Percentiles rank a stretch among this genome's conserved stretches.
Conservation (phyloP, 1,140 invertebrate genomes). For the Drosophila pseudoobscura region DNA sequence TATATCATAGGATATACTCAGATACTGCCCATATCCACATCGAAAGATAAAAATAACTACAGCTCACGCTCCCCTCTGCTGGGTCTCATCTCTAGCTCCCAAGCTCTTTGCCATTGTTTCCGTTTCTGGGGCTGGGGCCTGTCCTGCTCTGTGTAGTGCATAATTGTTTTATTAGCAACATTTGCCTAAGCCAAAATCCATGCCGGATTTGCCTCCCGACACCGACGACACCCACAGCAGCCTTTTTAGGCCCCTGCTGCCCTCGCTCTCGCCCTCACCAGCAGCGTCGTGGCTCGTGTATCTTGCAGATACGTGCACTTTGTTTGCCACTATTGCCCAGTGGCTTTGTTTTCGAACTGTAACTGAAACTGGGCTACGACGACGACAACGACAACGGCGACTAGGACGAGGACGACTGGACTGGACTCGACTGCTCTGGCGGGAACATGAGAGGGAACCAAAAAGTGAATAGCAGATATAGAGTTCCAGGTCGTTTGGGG, state of each 20-base stretch:
- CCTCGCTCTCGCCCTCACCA: conserved; percentile 1
- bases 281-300: conserved; percentile 46
- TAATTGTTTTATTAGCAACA: conserved; percentile 79
- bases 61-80: background rate
- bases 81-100: conserved; percentile 20
- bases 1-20: too few relatives aligned
- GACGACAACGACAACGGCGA: conserved; percentile 8
- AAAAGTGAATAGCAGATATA: conserved; percentile 47
- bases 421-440: background rate
- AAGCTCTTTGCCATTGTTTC: conserved; percentile 32
- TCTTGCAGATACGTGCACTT: conserved; percentile 70
- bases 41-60: too few relatives aligned
- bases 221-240: conserved; percentile 39
- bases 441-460: conserved; percentile 43
- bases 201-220: conserved; percentile 47
- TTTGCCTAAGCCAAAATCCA: conserved; percentile 72
- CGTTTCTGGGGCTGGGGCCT: conserved; percentile 16
- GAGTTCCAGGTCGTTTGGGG: conserved; percentile 44
- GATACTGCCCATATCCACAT: too few relatives aligned
- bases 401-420: background rate
- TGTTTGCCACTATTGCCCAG: conserved; percentile 51
- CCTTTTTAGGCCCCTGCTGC: background rate
- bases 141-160: conserved; percentile 57
- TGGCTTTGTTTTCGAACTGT: conserved; percentile 61
- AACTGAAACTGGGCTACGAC: conserved; percentile 48